Base-by-base conservation (phyloP, 2,797 vertebrate genomes). In the Gouania willdenowi region DNA sequence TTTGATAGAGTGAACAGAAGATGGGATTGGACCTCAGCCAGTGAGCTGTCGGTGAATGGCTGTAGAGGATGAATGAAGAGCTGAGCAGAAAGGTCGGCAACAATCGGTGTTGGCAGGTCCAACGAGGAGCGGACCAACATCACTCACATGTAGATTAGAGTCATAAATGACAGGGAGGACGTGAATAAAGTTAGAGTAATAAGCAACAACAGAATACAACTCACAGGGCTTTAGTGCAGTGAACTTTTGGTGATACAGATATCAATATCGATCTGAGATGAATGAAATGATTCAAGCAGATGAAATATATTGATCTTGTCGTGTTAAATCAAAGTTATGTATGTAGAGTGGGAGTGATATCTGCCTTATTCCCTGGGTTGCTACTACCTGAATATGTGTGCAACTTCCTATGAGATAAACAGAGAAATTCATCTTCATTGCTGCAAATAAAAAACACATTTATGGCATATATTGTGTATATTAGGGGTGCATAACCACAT, bases 1-100 rank as follows among this genome's bases (percentile, higher is more conserved):
- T 79, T 70, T 70, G 77, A 78, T 70, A 54, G 71, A 43, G 63
- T 57, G 66, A 66, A 74, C 55, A 64, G 60, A 33, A 64, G 69
- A 72, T 52, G 65, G 69, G 61, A 26, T 20, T 74, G 79, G 59
- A 51, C 41, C 15, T 4, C 1, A 1, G 64, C 75, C 81, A 79
- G 28, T 39, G 51, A n/a, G n/a, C n/a, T n/a, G 46, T 63, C 63
- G 59, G 43, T 61, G 47, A 43, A 53, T 35, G 26, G 25, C 54
- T 61, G 69, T 58, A 45, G 55, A 43, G 57, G 69, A 66, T 64
- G 56, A 71, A 66, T 69, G 53, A 50, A 49, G 60, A 56, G 53
- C 51, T 26, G 55, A 67, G 51, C 7, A 37, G 57, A 57, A 66
- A 75, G 75, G 72, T 52, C n/a, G 74, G 63, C 71, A 59, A 63